Conservation (phyloP, 1,140 invertebrate genomes). For the Hirudo medicinalis region DNA sequence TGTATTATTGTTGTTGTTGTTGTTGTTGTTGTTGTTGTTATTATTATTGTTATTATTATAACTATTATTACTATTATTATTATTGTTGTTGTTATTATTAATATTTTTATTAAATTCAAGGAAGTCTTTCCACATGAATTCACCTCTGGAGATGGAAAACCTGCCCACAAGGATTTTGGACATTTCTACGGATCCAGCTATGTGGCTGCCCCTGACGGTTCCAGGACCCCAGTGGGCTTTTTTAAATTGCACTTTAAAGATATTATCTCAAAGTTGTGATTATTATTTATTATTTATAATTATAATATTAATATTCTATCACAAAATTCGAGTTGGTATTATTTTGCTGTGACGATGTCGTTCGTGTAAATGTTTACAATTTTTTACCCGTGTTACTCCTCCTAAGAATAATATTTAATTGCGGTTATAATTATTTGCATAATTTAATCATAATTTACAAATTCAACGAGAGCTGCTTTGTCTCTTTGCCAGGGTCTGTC, state of each 20-base stretch:
- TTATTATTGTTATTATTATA: not conserved
- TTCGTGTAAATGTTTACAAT: not conserved
- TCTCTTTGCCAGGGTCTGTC: conserved; percentile 59
- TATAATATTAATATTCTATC: not conserved
- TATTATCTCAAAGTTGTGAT: not conserved
- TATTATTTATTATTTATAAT: not conserved
- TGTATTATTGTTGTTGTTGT: too few species aligned
- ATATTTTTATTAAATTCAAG: conserved; percentile 30
- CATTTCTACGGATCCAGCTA: conserved; percentile 94
- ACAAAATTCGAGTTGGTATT: too few species aligned
- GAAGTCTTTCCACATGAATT: conserved; percentile 83
- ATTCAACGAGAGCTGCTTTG: conserved; percentile 20
- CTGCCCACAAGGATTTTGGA: conserved; percentile 83
- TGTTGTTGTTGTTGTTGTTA: too few species aligned
- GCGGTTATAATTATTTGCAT: not conserved
- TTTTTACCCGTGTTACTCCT: too few species aligned
- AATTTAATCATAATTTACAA: conserved; percentile 13
- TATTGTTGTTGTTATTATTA: not conserved
- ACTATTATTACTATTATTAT: not conserved
- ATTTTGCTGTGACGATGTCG: not conserved
- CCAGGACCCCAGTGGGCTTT: conserved; percentile 60
- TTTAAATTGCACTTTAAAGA: too few species aligned
- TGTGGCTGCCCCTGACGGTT: conserved; percentile 80
- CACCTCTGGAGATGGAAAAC: conserved; percentile 79
- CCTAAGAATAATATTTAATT: too few species aligned